Percentiles rank a stretch among this genome's conserved stretches.
Conservation (phyloP, 1,140 invertebrate genomes). For the Dendroctonus valens region DNA sequence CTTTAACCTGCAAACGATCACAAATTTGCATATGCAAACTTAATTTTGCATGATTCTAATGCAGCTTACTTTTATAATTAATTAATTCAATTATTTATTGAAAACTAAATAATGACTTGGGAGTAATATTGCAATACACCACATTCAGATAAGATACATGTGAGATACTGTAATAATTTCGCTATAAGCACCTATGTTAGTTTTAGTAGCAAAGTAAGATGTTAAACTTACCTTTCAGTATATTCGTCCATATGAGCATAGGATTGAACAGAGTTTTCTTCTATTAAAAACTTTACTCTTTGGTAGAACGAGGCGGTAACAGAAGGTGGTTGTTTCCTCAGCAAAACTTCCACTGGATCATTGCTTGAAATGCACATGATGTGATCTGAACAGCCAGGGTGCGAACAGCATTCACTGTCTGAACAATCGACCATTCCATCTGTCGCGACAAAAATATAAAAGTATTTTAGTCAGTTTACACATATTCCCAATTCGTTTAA, state of each 20-base stretch:
- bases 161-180: constrained; percentile 13
- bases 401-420: constrained; percentile 92
- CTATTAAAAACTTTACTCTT: constrained; percentile 96
- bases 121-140: no score
- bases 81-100: no score
- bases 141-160: background rate
- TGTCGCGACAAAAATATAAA: constrained; percentile 47
- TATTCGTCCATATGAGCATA: constrained; percentile 97
- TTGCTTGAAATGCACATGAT: constrained; percentile 93
- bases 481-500: no score
- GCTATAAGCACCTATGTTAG: constrained; percentile 16
- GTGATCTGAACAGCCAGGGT: constrained; percentile 79
- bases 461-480: background rate
- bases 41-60: no score
- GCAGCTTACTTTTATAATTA: no score
- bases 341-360: constrained; percentile 91
- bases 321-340: constrained; percentile 92
- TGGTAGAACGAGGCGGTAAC: constrained; percentile 98
- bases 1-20: no score
- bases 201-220: constrained; percentile 5
- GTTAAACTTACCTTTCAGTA: constrained; percentile 88
- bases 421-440: constrained; percentile 98
- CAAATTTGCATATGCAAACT: no score
- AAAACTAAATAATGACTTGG: no score
- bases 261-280: constrained; percentile 97